Conservation (phyloP, 1,140 invertebrate genomes). For the Leptinotarsa lineolata region DNA sequence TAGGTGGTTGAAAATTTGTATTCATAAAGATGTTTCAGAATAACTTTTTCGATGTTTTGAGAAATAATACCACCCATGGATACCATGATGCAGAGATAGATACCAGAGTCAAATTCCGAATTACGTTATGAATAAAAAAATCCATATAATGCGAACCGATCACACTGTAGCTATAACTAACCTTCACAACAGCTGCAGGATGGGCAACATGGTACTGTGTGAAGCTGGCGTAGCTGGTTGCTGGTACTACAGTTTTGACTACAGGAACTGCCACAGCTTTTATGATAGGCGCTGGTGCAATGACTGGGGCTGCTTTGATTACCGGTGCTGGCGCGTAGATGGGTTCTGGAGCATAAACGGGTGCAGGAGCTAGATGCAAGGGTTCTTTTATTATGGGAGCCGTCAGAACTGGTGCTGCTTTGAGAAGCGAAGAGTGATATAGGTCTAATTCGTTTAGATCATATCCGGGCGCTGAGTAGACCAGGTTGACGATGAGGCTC, state of each 20-base stretch:
- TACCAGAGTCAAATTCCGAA: no score
- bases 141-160: no score
- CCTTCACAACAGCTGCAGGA: slow-evolving; percentile 34
- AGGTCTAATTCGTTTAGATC: slow-evolving; percentile 19
- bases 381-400: slow-evolving; percentile 26
- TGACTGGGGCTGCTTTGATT: slow-evolving; percentile 22
- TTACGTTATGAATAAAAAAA: no score
- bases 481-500: not conserved
- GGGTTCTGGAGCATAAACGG: slow-evolving; percentile 29
- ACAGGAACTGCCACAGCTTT: slow-evolving; percentile 19
- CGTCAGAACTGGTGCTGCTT: slow-evolving; percentile 16
- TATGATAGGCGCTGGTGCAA: not conserved
- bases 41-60: no score
- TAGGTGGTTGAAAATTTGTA: no score
- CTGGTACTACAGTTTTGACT: slow-evolving; percentile 30
- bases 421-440: not conserved
- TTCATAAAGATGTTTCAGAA: no score
- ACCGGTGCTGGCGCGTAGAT: slow-evolving; percentile 31
- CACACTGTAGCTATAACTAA: not conserved
- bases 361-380: not conserved
- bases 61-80: no score
- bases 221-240: slow-evolving; percentile 35
- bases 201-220: slow-evolving; percentile 29
- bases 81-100: not conserved
- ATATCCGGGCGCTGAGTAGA: slow-evolving; percentile 22